A percentile compares a stretch with the other conserved stretches of the same genome.
These are phyloP conservation scores for Mya arenaria DNA, from an alignment of 1,140 invertebrate species.

Conservation along the genomic window DNA sequence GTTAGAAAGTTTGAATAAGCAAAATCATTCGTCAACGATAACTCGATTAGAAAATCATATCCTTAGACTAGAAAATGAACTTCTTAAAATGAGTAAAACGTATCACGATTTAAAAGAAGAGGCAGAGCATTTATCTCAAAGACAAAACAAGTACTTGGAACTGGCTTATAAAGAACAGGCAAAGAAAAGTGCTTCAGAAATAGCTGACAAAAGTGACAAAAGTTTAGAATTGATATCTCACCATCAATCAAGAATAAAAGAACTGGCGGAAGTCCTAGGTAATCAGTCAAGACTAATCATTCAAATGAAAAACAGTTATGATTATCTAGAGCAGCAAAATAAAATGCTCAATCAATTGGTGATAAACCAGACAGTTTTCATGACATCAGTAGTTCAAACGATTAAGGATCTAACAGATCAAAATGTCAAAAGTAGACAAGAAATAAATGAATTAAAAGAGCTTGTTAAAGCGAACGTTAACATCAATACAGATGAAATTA, in stretches of 20 bases:
- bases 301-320: conserved; percentile 62
- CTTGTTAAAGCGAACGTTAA: conserved; percentile 28
- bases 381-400: conserved; percentile 67
- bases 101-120: conserved; percentile 64
- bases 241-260: conserved; percentile 67
- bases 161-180: conserved; percentile 59
- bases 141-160: conserved; percentile 68
- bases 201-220: conserved; percentile 38
- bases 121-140: conserved; percentile 64
- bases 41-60: conserved; percentile 75
- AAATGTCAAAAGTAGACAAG: conserved; percentile 61
- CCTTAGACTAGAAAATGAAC: conserved; percentile 74
- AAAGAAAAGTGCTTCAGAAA: not conserved
- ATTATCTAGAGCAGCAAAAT: conserved; percentile 72
- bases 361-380: conserved; percentile 72
- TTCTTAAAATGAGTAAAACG: conserved; percentile 73
- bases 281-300: conserved; percentile 67
- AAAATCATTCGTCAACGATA: conserved; percentile 70
- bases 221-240: conserved; percentile 61
- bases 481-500: not conserved
- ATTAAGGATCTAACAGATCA: conserved; percentile 71
- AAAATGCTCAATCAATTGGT: conserved; percentile 70
- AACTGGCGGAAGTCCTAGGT: conserved; percentile 62
- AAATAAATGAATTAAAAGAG: conserved; percentile 58
- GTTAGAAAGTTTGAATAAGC: conserved; percentile 67